These are phyloP conservation scores for Stegodyphus mimosarum DNA, from an alignment of 1,140 invertebrate species.

Conservation along the genomic window DNA sequence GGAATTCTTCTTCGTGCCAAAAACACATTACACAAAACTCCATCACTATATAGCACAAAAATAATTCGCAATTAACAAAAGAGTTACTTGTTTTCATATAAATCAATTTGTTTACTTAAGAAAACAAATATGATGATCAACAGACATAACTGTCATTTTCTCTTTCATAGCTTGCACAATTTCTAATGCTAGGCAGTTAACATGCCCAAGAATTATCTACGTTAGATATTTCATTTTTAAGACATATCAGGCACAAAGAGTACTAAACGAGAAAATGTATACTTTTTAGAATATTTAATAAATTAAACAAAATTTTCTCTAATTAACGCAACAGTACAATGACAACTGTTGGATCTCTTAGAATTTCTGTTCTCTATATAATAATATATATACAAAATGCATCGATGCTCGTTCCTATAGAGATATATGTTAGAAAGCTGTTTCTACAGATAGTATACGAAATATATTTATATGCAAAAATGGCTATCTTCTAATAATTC, in stretches of 20 bases:
- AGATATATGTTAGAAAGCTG: slow-evolving; percentile 17
- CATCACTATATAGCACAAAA: too few relatives aligned
- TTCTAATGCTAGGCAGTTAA: too few relatives aligned
- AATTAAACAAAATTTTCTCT: background rate
- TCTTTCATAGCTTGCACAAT: too few relatives aligned
- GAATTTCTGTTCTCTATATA: background rate
- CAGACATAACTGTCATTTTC: too few relatives aligned
- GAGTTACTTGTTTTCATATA: too few relatives aligned
- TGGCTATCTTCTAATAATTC: slow-evolving; percentile 32
- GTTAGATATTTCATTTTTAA: background rate
- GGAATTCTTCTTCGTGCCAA: too few relatives aligned
- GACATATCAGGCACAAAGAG: slow-evolving; percentile 1
- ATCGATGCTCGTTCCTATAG: background rate
- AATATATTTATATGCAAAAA: slow-evolving; percentile 52
- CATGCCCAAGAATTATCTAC: too few relatives aligned
- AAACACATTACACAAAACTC: too few relatives aligned
- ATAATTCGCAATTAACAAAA: too few relatives aligned
- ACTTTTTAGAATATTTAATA: background rate
- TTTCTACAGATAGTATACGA: slow-evolving; percentile 28
- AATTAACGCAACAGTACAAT: slow-evolving; percentile 8
- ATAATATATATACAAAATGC: background rate
- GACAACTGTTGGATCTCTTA: background rate
- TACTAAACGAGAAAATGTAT: background rate
- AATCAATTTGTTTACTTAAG: too few relatives aligned
- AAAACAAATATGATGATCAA: too few relatives aligned